These are phyloP conservation scores for Microcebus griseorufus DNA, from an alignment of 2,113 vertebrate genomes.

Conservation along the genomic window DNA sequence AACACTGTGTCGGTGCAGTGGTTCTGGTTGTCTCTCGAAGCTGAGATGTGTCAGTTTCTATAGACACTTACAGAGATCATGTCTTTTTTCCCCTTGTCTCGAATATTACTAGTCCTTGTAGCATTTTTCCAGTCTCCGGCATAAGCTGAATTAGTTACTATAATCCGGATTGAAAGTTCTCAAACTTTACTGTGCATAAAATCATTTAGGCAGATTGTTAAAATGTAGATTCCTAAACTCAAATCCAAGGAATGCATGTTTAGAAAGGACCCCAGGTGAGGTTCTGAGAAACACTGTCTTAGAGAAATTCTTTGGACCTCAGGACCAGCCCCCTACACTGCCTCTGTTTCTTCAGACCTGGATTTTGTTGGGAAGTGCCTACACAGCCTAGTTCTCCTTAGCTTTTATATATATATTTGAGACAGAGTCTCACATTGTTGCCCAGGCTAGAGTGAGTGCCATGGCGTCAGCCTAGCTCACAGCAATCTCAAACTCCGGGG, in stretches of 20 bases:
- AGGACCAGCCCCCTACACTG: neutral
- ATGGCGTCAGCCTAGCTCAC: no score
- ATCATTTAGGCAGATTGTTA: neutral
- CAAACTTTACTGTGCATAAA: neutral
- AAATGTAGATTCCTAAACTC: neutral
- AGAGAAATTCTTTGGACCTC: neutral
- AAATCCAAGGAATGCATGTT: neutral
- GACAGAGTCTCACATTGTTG: no score
- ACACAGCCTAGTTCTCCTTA: neutral
- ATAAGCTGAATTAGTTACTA: neutral
- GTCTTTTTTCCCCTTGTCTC: neutral
- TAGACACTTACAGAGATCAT: neutral
- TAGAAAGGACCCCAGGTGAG: neutral
- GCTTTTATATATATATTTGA: neutral
- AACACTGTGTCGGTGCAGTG: neutral
- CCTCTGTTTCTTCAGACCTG: neutral
- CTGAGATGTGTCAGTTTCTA: rapidly evolving
- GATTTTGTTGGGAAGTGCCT: neutral
- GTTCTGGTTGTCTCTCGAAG: neutral
- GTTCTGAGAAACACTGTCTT: neutral
- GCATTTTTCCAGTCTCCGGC: neutral
- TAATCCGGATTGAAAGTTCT: neutral
- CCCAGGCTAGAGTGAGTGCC: no score
- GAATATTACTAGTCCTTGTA: neutral
- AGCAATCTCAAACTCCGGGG: no score